Evolutionary conservation across 2,888 invertebrate genomes (phyloP).

Genomic region (Drosophila neutralis): DNA sequence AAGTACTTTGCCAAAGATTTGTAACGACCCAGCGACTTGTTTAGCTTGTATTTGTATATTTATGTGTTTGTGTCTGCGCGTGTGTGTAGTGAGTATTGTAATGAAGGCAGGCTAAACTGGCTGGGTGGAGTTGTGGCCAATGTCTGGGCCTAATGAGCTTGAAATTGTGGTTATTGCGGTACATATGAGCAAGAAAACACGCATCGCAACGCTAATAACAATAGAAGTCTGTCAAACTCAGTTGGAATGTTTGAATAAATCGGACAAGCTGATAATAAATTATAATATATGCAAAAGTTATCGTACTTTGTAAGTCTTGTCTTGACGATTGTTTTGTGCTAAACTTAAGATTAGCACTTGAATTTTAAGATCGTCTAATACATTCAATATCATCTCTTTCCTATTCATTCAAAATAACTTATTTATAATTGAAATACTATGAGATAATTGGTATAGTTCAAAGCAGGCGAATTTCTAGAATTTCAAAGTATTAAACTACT

Average conservation of each 20-base stretch:
- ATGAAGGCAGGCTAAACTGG: constrained; percentile 26
- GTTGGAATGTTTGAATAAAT: background rate
- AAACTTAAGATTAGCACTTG: background rate
- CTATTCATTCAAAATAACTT: background rate
- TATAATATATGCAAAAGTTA: background rate
- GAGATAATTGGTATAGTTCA: background rate
- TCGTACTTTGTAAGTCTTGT: background rate
- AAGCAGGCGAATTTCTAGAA: background rate
- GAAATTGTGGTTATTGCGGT: constrained; percentile 41
- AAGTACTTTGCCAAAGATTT: constrained; percentile 70
- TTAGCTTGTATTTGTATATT: constrained; percentile 13
- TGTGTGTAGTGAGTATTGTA: constrained; percentile 19
- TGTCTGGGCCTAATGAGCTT: constrained; percentile 55
- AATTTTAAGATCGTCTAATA: background rate
- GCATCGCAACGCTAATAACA: constrained; percentile 24
- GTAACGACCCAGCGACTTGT: constrained; percentile 57
- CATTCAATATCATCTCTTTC: background rate
- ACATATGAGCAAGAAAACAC: constrained; percentile 32
- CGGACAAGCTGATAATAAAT: background rate
- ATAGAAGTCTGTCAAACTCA: constrained; percentile 1
- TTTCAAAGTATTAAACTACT: background rate
- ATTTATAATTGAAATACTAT: background rate
- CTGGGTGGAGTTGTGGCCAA: constrained; percentile 18
- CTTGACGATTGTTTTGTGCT: background rate
- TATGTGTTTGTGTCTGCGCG: background rate